Evolutionary conservation across 2,888 invertebrate genomes (phyloP).

Genomic region (Hypselothyrea guttata): DNA sequence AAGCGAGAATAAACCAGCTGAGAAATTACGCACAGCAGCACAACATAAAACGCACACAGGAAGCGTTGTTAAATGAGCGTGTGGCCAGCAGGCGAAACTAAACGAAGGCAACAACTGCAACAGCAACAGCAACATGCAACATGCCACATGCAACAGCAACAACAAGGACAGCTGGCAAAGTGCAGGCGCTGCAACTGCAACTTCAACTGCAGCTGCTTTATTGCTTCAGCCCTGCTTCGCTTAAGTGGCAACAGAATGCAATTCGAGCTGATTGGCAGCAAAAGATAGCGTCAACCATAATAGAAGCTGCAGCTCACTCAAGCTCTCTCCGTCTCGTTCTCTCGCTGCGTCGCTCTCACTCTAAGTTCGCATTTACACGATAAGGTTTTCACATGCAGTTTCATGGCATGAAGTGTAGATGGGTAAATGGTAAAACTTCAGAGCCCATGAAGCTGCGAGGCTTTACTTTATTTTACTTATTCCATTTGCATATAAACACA

Average conservation of each 20-base stretch:
- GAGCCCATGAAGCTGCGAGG: too few relatives aligned
- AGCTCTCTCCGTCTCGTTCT: too few relatives aligned
- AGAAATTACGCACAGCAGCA: conserved; percentile 54
- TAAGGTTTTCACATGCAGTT: too few relatives aligned
- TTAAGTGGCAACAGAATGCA: conserved; percentile 52
- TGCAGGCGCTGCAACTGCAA: conserved; percentile 2
- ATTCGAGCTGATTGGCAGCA: conserved; percentile 59
- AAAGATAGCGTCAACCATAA: conserved; percentile 37
- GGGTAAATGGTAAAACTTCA: too few relatives aligned
- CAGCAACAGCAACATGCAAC: conserved; percentile 14
- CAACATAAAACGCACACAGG: not conserved
- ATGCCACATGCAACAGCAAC: too few relatives aligned
- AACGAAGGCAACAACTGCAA: conserved; percentile 3
- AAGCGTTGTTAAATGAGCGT: conserved; percentile 64
- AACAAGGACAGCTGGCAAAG: conserved; percentile 13
- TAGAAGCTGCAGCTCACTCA: too few relatives aligned
- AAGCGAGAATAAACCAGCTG: conserved; percentile 45
- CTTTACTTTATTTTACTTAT: too few relatives aligned
- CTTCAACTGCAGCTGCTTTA: conserved; percentile 8
- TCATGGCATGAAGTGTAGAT: too few relatives aligned
- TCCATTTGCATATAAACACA: too few relatives aligned
- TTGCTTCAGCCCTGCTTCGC: conserved; percentile 19
- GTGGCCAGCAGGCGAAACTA: conserved; percentile 30
- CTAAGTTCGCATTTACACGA: too few relatives aligned
- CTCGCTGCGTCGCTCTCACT: too few relatives aligned